A percentile compares a stretch with the other conserved stretches of the same genome.
Evolutionary conservation across 2,888 invertebrate species (phyloP).

Genomic region (Empis stercorea): DNA sequence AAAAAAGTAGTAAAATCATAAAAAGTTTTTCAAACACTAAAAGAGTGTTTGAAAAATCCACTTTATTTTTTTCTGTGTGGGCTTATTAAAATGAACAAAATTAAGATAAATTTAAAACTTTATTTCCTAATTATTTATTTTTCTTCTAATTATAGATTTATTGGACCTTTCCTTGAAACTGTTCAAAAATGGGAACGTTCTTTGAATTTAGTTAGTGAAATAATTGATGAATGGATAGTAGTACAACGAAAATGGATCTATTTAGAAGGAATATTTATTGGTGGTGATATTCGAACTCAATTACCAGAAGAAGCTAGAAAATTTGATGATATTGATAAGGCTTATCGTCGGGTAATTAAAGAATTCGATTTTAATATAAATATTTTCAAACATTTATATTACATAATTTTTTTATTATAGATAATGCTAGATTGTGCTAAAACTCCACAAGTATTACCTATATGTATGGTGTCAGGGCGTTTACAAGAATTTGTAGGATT

Average conservation of each 20-base stretch:
- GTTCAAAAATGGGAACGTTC: slow-evolving; percentile 80
- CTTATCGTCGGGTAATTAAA: slow-evolving; percentile 52
- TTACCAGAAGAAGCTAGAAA: slow-evolving; percentile 81
- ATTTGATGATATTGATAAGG: slow-evolving; percentile 77
- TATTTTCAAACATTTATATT: too few relatives aligned
- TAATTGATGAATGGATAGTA: slow-evolving; percentile 75
- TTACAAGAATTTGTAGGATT: slow-evolving; percentile 62
- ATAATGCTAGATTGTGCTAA: slow-evolving; percentile 78
- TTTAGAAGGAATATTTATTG: slow-evolving; percentile 82
- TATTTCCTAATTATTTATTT: not conserved
- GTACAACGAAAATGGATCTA: slow-evolving; percentile 87
- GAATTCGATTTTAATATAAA: too few relatives aligned
- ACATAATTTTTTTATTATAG: slow-evolving; percentile 35
- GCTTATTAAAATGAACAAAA: too few relatives aligned
- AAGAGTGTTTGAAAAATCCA: too few relatives aligned
- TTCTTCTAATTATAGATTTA: slow-evolving; percentile 48
- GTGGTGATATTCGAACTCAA: slow-evolving; percentile 75
- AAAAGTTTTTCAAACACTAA: too few relatives aligned
- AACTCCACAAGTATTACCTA: slow-evolving; percentile 62
- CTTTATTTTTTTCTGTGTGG: too few relatives aligned
- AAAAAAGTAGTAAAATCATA: too few relatives aligned
- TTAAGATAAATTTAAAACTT: not conserved
- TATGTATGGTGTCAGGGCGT: slow-evolving; percentile 62
- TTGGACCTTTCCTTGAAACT: slow-evolving; percentile 70
- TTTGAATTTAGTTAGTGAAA: slow-evolving; percentile 67